A percentile compares a stretch with the other conserved stretches of the same genome.
These are phyloP conservation scores for Drosophila kuntzei DNA, from an alignment of 2,888 invertebrate genomes.

Conservation along the genomic window DNA sequence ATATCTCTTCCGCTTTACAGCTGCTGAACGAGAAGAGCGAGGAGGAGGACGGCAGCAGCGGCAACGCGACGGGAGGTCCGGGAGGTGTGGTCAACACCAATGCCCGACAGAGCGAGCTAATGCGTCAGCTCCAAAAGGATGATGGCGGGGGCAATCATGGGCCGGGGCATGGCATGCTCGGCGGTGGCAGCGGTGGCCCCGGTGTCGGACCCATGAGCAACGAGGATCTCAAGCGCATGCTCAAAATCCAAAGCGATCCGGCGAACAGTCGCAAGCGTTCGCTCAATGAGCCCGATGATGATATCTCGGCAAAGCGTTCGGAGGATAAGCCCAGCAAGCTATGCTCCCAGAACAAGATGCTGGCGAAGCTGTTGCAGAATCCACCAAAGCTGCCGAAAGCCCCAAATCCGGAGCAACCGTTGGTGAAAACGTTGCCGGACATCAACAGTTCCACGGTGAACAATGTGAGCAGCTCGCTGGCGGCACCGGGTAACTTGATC, in stretches of 20 bases:
- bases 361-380: conserved; percentile 92
- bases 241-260: conserved; percentile 84
- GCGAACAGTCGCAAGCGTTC: conserved; percentile 87
- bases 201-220: conserved; percentile 83
- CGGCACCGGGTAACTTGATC: conserved; percentile 72
- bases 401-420: conserved; percentile 82
- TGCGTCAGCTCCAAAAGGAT: conserved; percentile 86
- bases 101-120: conserved; percentile 86
- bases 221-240: conserved; percentile 85
- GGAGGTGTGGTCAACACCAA: conserved; percentile 55
- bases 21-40: conserved; percentile 93
- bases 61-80: conserved; percentile 77
- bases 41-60: conserved; percentile 88
- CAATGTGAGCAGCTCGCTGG: conserved; percentile 73
- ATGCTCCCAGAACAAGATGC: conserved; percentile 93
- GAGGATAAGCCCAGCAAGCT: conserved; percentile 88
- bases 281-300: conserved; percentile 88
- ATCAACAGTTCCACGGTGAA: conserved; percentile 83
- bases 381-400: conserved; percentile 88
- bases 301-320: conserved; percentile 83
- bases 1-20: conserved; percentile 85
- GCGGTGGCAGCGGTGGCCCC: conserved; percentile 42
- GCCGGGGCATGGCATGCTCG: conserved; percentile 70
- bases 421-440: conserved; percentile 85
- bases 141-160: conserved; percentile 80